These are phyloP conservation scores for Zaprionus ornatus DNA, from an alignment of 1,140 invertebrate species.

Conservation along the genomic window DNA sequence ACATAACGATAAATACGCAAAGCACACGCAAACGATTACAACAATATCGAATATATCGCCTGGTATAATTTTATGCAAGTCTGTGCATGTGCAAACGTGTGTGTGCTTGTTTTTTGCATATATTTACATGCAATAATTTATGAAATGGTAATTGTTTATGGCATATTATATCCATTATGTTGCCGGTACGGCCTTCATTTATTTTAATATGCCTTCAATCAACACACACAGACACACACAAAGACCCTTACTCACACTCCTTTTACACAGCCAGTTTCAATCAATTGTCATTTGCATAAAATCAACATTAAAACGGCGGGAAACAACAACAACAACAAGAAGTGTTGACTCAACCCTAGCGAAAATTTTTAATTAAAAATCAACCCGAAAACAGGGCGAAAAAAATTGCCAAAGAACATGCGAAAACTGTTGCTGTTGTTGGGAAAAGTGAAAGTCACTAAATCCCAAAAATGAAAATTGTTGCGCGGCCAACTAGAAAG, in stretches of 20 bases:
- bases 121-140: slow-evolving; percentile 57
- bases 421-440: slow-evolving; percentile 31
- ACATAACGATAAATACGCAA: slow-evolving; percentile 48
- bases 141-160: slow-evolving; percentile 70
- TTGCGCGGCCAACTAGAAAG: slow-evolving; percentile 20
- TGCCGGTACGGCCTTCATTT: slow-evolving; percentile 37
- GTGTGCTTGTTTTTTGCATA: slow-evolving; percentile 15
- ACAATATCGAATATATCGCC: neutral
- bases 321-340: slow-evolving; percentile 16
- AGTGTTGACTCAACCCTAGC: slow-evolving; percentile 8
- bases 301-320: slow-evolving; percentile 65
- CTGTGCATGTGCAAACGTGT: neutral
- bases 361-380: slow-evolving; percentile 70
- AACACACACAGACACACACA: slow-evolving; percentile 29
- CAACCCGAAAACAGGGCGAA: slow-evolving; percentile 24
- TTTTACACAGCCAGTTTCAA: slow-evolving; percentile 53
- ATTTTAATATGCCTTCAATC: slow-evolving; percentile 67
- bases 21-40: slow-evolving; percentile 21
- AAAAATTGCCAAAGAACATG: slow-evolving; percentile 56
- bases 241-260: neutral
- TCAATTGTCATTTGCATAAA: slow-evolving; percentile 77
- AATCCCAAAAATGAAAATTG: slow-evolving; percentile 53
- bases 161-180: slow-evolving; percentile 67
- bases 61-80: neutral
- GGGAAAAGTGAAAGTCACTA: slow-evolving; percentile 68